Evolutionary conservation across 2,888 invertebrate genomes (phyloP).

Genomic region (Drosophila quinaria): DNA sequence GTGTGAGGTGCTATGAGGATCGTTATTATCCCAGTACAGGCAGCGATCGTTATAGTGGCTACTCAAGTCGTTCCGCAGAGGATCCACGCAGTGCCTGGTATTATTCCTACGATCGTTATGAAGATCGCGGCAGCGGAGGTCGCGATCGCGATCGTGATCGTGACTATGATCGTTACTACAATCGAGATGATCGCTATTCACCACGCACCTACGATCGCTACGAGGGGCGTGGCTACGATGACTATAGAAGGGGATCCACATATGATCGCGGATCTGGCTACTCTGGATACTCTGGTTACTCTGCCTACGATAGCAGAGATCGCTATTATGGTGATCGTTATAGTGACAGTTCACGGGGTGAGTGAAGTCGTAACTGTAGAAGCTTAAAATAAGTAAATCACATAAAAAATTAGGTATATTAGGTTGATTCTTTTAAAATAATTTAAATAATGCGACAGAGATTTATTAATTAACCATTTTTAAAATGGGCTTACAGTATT

Average conservation of each 20-base stretch:
- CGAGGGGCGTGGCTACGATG: conserved; percentile 74
- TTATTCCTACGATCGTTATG: conserved; percentile 81
- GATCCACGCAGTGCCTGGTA: conserved; percentile 81
- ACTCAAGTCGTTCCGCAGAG: conserved; percentile 76
- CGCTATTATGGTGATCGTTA: conserved; percentile 78
- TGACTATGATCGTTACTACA: conserved; percentile 75
- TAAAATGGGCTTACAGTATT: too few species aligned
- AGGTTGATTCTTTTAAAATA: background rate
- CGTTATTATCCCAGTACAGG: conserved; percentile 62
- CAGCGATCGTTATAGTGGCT: conserved; percentile 56
- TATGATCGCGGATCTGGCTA: conserved; percentile 72
- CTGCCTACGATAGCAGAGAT: conserved; percentile 83
- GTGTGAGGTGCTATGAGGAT: conserved; percentile 85
- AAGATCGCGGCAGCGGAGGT: conserved; percentile 72
- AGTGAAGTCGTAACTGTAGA: background rate
- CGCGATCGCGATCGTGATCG: conserved; percentile 68
- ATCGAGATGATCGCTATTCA: conserved; percentile 78
- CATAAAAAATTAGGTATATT: too few species aligned
- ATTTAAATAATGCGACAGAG: background rate
- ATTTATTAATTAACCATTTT: too few species aligned
- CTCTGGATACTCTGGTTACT: conserved; percentile 13
- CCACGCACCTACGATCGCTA: conserved; percentile 80
- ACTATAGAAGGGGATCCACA: conserved; percentile 53
- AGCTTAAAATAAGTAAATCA: too few species aligned
- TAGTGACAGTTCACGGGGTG: conserved; percentile 69